Conservation (phyloP, 64 coral and sea anemone genomes). For the Stichodactyla helianthus region DNA sequence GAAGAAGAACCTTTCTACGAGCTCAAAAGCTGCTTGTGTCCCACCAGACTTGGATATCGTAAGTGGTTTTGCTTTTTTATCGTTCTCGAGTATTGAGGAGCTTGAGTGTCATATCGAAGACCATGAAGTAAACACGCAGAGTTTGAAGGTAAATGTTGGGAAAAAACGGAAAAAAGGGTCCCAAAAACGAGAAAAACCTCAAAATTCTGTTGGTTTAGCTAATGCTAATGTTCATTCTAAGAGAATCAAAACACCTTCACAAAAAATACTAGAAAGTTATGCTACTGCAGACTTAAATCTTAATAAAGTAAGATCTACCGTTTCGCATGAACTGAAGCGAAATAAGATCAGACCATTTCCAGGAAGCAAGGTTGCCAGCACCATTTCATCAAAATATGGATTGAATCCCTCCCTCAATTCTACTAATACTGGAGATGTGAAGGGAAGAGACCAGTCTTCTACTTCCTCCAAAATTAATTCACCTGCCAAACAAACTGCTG, state of each 20-base stretch:
- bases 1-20: background rate
- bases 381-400: background rate
- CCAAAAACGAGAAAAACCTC: background rate
- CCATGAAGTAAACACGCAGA: slow-evolving; percentile 55
- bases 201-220: background rate
- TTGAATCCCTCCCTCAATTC: background rate
- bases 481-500: background rate
- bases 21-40: background rate
- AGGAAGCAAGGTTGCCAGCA: background rate
- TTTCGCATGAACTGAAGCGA: background rate
- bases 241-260: slow-evolving; percentile 30
- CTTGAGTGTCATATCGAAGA: slow-evolving; percentile 71
- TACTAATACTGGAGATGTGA: background rate
- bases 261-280: slow-evolving; percentile 30
- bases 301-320: background rate
- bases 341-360: background rate
- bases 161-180: slow-evolving; percentile 45
- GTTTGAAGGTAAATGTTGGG: slow-evolving; percentile 58
- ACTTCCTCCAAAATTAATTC: background rate
- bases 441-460: background rate
- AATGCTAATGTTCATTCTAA: slow-evolving; percentile 14
- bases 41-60: slow-evolving; percentile 76
- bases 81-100: slow-evolving; percentile 60
- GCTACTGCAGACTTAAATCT: background rate
- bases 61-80: slow-evolving; percentile 82